Evolutionary conservation across 2,888 invertebrate species (phyloP).

Genomic region (Helobdella robusta): DNA sequence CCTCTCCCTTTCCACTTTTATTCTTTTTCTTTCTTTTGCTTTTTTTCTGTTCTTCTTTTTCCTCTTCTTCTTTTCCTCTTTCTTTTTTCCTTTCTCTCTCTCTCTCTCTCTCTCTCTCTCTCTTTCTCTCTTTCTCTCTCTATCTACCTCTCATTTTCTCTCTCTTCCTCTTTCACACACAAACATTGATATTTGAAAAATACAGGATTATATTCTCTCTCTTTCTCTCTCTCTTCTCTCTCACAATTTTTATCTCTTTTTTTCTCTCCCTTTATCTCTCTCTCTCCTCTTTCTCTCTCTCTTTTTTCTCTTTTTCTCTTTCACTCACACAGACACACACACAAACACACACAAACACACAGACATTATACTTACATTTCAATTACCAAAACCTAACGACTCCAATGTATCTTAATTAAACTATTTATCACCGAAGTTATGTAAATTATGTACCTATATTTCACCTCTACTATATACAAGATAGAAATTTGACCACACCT

Average conservation of each 20-base stretch:
- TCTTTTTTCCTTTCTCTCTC: background rate
- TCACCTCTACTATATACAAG: too few species aligned
- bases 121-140: constrained; percentile 2
- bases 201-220: background rate
- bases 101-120: constrained; percentile 8
- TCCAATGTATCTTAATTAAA: too few species aligned
- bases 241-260: background rate
- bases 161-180: background rate
- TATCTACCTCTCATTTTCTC: background rate
- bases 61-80: background rate
- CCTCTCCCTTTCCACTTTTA: background rate
- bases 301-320: background rate
- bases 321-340: too few species aligned
- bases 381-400: too few species aligned
- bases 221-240: background rate
- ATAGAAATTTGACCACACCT: too few species aligned
- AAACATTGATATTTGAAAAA: too few species aligned
- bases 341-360: too few species aligned
- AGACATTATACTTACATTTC: too few species aligned
- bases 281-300: background rate
- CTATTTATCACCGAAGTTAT: too few species aligned
- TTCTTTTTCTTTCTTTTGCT: background rate
- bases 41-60: background rate
- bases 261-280: background rate
- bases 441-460: too few species aligned